Evolutionary conservation across 2,797 vertebrate species (phyloP).

Genomic region (Gallinago stenura): DNA sequence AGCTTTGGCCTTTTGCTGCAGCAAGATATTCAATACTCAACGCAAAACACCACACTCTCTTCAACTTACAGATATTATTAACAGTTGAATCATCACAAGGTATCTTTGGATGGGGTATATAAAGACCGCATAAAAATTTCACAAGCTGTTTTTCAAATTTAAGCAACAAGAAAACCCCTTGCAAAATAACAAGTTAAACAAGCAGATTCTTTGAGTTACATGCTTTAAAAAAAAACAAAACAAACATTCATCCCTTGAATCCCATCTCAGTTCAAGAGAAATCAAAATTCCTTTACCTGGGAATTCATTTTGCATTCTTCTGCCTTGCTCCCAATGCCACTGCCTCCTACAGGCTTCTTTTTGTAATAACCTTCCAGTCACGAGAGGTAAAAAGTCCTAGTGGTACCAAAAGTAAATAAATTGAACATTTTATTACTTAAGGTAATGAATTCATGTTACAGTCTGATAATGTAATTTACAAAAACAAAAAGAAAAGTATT

Average conservation of each 20-base stretch:
- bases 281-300: neutral
- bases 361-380: neutral
- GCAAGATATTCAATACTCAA: neutral
- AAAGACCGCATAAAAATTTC: neutral
- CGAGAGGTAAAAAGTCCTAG: neutral
- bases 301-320: neutral
- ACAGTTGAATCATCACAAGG: slow-evolving; percentile 20
- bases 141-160: slow-evolving; percentile 20
- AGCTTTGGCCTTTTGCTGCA: neutral
- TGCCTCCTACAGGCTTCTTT: neutral
- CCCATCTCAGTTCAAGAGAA: neutral
- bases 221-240: neutral
- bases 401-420: neutral
- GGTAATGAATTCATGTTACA: neutral
- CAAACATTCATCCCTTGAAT: neutral
- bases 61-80: neutral
- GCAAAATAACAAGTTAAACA: neutral
- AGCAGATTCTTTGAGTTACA: neutral
- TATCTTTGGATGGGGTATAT: neutral
- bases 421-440: neutral
- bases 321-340: neutral
- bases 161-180: neutral
- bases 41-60: neutral
- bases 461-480: neutral
- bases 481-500: neutral